A percentile compares a stretch with the other conserved stretches of the same genome.
Conservation (phyloP, 2,888 invertebrate genomes). For the Cataglyphis albicans region DNA sequence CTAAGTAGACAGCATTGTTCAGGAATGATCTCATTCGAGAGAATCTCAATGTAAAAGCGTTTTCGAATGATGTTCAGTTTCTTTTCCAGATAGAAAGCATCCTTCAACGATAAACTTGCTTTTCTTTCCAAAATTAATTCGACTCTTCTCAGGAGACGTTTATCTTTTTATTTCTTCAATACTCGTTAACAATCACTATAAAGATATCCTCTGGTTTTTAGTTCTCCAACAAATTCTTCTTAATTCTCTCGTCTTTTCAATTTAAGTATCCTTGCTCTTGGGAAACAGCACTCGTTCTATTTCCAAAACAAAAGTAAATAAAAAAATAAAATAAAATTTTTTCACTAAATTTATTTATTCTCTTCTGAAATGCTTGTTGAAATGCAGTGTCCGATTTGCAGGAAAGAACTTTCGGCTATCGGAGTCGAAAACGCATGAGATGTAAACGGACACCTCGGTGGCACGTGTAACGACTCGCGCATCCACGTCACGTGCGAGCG, state of each 20-base stretch:
- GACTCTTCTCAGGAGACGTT: background rate
- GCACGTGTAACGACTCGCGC: conserved; percentile 23
- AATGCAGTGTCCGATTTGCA: background rate
- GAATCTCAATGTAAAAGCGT: background rate
- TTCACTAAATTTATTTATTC: conserved; percentile 6
- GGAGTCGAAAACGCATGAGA: background rate
- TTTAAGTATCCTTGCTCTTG: background rate
- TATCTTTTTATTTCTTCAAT: background rate
- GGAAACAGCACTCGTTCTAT: background rate
- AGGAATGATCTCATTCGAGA: background rate
- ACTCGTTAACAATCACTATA: background rate
- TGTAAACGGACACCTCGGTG: background rate
- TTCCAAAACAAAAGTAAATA: background rate
- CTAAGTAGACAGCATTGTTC: background rate
- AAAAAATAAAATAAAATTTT: background rate
- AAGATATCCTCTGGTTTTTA: background rate
- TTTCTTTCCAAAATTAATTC: background rate
- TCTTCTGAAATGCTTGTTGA: background rate
- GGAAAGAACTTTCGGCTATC: background rate
- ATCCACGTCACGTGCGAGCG: conserved; percentile 35
- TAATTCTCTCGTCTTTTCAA: background rate
- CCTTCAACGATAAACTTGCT: background rate
- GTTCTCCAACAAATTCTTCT: background rate
- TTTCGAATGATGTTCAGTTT: background rate
- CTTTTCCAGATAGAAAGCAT: background rate